Base-by-base conservation (phyloP, 1,140 invertebrate species). In the Drosophila miranda region DNA sequence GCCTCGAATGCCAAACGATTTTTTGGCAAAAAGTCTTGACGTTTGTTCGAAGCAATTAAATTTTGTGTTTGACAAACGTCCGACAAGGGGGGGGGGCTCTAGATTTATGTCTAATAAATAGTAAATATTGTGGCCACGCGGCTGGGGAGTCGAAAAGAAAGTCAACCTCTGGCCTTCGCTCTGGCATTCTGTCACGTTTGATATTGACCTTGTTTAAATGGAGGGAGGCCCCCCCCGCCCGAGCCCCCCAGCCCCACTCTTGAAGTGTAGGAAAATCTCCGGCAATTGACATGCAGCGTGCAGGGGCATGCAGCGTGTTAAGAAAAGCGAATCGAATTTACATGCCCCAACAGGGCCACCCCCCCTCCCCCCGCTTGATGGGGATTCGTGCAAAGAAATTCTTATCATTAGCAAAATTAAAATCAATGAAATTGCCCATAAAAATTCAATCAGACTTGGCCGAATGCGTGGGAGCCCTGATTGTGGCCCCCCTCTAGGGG, bases 331-430 rank as follows among this genome's bases (percentile, higher is more conserved):
- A 26, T 26, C 23, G 53, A 87, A 87, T 87, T 87, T 75, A 82
- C 66, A 87, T 87, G 82, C 82, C 62, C 61, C 78, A 74, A 66
- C 64, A 80, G 52, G 48, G 41, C 45, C 45, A 64, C 49, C 59
- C 26, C 19, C 26, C 19, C 34, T 6, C 3, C 14, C 26, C 67
- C 19, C 6, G 13, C 26, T 38, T 51, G 46, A 11, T 19, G 59
- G 28, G 49, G 50, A 46, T 68, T 70, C 81, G 80, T 86, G 80
- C 80, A 80, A 84, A 84, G 82, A 84, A 84, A 84, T 56, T 74
- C 77, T 84, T 86, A 84, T 84, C 81, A 84, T 84, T 86, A 86
- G 81, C 81, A 86, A 86, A 86, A 87, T 86, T 86, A 86, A 87
- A 86, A 86, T 86, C 81, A 86, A 86, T 86, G 81, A 87, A 86